These are phyloP conservation scores for Meloidogyne exigua DNA, from an alignment of 1,140 invertebrate species.

Conservation along the genomic window DNA sequence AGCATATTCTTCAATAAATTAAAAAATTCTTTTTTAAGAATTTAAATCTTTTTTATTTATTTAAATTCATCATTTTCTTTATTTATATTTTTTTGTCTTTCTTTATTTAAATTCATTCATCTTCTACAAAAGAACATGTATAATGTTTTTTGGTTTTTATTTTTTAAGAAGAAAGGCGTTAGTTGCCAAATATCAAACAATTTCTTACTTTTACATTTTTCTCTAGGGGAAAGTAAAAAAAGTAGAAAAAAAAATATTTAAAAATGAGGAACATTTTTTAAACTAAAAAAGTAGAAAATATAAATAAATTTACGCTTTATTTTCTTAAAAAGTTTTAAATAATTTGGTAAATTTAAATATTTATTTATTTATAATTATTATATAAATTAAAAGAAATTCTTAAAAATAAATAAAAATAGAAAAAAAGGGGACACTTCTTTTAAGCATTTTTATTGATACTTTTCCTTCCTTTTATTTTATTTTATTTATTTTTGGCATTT, in stretches of 20 bases:
- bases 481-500: background rate
- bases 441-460: too few species aligned
- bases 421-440: too few species aligned
- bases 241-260: background rate
- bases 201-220: background rate
- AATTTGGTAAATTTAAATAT: too few species aligned
- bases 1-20: too few species aligned
- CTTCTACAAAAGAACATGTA: background rate
- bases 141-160: background rate
- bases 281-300: too few species aligned
- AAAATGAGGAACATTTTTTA: background rate
- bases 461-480: background rate
- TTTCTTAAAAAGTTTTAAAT: too few species aligned
- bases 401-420: too few species aligned
- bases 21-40: too few species aligned
- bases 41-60: too few species aligned
- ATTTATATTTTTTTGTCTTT: background rate
- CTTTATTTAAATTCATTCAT: background rate
- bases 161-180: background rate
- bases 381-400: too few species aligned
- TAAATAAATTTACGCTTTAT: too few species aligned
- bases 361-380: too few species aligned
- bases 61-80: background rate
- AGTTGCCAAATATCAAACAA: background rate
- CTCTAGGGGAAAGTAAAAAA: background rate